phyloP scores from a whole-genome alignment of 53 echinoderm and acorn worm genomes.

The Luidia sarsii region DNA sequence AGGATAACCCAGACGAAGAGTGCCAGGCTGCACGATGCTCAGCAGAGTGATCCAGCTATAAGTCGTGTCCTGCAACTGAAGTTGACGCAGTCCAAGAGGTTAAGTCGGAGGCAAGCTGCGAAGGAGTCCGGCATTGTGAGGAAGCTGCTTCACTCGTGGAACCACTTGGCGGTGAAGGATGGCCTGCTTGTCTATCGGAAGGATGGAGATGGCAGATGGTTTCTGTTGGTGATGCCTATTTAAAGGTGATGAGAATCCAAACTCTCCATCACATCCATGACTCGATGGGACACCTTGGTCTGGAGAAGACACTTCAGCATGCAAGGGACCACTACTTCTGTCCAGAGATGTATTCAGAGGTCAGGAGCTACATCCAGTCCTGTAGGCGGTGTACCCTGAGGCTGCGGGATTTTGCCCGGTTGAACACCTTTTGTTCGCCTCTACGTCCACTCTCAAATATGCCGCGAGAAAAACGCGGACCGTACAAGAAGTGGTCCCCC shows the following conservation, averaged over 20 bases:
- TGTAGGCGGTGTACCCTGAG: slow-evolving; percentile 11
- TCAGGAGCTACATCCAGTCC: background rate
- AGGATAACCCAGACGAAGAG: background rate
- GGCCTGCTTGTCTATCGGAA: slow-evolving; percentile 14
- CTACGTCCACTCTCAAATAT: too few relatives aligned
- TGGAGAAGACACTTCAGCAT: background rate
- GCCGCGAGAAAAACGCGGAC: too few relatives aligned
- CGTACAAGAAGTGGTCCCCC: too few relatives aligned
- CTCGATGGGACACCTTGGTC: slow-evolving; percentile 9
- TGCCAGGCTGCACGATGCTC: background rate
- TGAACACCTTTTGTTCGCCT: too few relatives aligned
- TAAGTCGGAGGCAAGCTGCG: background rate
- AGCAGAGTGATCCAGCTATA: slow-evolving; percentile 11
- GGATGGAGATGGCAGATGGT: background rate
- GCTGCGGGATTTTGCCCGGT: too few relatives aligned
- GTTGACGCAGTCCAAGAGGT: background rate
- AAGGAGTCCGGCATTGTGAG: slow-evolving; percentile 13
- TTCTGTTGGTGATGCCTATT: slow-evolving; percentile 11
- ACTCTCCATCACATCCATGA: slow-evolving; percentile 24
- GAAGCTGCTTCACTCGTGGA: background rate
- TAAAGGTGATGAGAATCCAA: background rate
- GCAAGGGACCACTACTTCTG: background rate
- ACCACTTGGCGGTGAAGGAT: background rate
- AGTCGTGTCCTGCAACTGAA: slow-evolving; percentile 7
- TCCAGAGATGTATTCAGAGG: background rate